phyloP scores from a whole-genome alignment of 2,113 vertebrate species.

The Embiotoca jacksoni region DNA sequence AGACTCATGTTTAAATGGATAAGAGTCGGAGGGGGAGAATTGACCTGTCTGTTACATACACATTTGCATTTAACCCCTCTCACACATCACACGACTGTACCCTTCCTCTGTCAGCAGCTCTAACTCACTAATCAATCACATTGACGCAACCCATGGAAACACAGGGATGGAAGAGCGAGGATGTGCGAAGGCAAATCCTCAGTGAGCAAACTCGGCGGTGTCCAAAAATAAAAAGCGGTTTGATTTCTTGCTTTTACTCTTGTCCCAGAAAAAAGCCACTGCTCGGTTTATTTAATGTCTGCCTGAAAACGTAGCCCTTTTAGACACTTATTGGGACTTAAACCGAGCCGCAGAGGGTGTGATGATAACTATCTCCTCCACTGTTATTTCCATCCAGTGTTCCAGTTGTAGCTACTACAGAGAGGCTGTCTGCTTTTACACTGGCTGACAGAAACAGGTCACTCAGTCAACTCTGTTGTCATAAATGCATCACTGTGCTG shows the following conservation, averaged over 20 bases:
- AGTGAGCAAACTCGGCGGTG: conserved; percentile 42
- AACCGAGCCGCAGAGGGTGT: conserved; percentile 51
- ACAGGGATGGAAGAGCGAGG: conserved; percentile 22
- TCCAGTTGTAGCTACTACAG: conserved; percentile 7
- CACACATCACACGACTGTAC: conserved; percentile 42
- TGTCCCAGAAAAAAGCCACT: conserved; percentile 56
- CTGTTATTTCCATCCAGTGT: conserved; percentile 47
- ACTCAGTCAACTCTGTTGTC: conserved; percentile 62
- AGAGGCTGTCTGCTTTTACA: conserved; percentile 47
- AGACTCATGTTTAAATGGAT: conserved; percentile 74
- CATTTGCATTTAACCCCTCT: conserved; percentile 73
- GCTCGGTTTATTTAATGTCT: conserved; percentile 63
- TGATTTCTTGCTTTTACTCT: conserved; percentile 39
- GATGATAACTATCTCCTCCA: conserved; percentile 54
- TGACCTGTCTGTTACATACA: conserved; percentile 50
- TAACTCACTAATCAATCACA: conserved; percentile 68
- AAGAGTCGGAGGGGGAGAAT: conserved; percentile 45
- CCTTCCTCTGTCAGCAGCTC: conserved; percentile 61
- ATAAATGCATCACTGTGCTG: conserved; percentile 39
- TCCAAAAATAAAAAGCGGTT: conserved; percentile 51
- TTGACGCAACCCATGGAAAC: conserved; percentile 54
- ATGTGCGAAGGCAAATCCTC: conserved; percentile 50
- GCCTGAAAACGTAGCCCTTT: conserved; percentile 31
- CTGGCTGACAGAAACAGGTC: conserved; percentile 79
- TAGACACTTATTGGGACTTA: conserved; percentile 51